Evolutionary conservation across 2,113 vertebrate genomes (phyloP).

Genomic region (Stegostoma tigrinum): DNA sequence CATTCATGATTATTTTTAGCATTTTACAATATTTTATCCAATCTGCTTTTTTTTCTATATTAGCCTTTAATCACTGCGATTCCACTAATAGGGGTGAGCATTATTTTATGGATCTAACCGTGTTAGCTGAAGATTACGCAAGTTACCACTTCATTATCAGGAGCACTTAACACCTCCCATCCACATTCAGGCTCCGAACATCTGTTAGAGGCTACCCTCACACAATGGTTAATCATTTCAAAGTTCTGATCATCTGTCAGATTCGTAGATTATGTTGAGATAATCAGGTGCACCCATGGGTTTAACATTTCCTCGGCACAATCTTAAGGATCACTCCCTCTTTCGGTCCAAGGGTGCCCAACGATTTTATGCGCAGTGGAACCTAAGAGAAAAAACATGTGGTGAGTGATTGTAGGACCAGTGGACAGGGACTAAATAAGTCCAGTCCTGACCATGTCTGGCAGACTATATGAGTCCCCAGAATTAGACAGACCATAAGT

Average conservation of each 20-base stretch:
- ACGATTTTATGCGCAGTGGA: conserved; percentile 77
- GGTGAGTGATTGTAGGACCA: background rate
- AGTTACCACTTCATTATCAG: background rate
- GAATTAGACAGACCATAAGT: background rate
- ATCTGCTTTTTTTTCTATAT: background rate
- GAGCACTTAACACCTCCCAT: too few relatives aligned
- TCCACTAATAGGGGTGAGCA: background rate
- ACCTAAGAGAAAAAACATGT: conserved; percentile 58
- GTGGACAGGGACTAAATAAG: background rate
- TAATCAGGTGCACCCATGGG: background rate
- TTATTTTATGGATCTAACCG: background rate
- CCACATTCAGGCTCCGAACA: background rate
- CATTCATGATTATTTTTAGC: background rate
- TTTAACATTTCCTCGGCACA: conserved; percentile 49
- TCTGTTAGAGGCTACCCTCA: background rate
- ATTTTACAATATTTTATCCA: background rate
- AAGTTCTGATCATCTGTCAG: background rate
- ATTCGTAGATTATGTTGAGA: background rate
- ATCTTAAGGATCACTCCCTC: conserved; percentile 76
- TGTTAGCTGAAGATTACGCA: background rate
- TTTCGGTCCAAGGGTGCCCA: conserved; percentile 71
- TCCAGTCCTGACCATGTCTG: background rate
- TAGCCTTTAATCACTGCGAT: background rate
- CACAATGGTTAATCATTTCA: background rate
- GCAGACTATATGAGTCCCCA: background rate